A percentile compares a stretch with the other conserved stretches of the same genome.
Evolutionary conservation across 2,888 invertebrate species (phyloP).

Genomic region (Chrysina gloriosa): DNA sequence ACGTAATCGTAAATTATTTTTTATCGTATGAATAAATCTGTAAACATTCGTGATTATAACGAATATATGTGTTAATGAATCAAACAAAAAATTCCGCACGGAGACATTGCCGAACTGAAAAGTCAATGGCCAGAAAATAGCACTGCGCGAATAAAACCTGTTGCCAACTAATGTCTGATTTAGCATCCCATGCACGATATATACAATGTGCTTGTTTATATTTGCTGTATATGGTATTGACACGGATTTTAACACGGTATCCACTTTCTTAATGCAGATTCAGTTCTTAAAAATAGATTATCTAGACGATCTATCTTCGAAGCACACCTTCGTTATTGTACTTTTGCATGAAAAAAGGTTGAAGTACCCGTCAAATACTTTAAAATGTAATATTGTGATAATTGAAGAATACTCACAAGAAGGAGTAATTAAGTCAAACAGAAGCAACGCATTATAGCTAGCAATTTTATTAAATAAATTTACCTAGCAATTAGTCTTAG

Average conservation of each 20-base stretch:
- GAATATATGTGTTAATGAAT: slow-evolving; percentile 33
- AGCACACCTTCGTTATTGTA: too few species aligned
- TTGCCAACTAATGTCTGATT: slow-evolving; percentile 40
- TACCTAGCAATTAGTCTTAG: too few species aligned
- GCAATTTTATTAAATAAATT: too few species aligned
- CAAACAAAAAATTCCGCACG: slow-evolving; percentile 21
- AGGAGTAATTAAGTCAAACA: too few species aligned
- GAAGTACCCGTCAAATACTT: too few species aligned
- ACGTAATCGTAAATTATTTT: slow-evolving; percentile 26
- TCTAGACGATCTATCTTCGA: too few species aligned
- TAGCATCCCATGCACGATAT: slow-evolving; percentile 39
- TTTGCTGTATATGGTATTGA: slow-evolving; percentile 40
- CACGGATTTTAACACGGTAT: slow-evolving; percentile 36
- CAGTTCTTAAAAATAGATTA: too few species aligned
- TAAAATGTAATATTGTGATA: too few species aligned
- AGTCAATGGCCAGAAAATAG: slow-evolving; percentile 42
- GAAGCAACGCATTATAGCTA: too few species aligned
- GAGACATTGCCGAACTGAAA: slow-evolving; percentile 37
- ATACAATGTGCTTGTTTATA: slow-evolving; percentile 38
- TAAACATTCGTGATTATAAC: slow-evolving; percentile 18
- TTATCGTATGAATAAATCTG: slow-evolving; percentile 25
- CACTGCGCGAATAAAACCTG: slow-evolving; percentile 39
- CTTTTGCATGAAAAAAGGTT: too few species aligned
- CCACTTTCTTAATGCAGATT: too few species aligned
- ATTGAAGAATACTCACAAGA: too few species aligned